Conservation (phyloP, 1,140 invertebrate genomes). For the Leptoteleia sp. region DNA sequence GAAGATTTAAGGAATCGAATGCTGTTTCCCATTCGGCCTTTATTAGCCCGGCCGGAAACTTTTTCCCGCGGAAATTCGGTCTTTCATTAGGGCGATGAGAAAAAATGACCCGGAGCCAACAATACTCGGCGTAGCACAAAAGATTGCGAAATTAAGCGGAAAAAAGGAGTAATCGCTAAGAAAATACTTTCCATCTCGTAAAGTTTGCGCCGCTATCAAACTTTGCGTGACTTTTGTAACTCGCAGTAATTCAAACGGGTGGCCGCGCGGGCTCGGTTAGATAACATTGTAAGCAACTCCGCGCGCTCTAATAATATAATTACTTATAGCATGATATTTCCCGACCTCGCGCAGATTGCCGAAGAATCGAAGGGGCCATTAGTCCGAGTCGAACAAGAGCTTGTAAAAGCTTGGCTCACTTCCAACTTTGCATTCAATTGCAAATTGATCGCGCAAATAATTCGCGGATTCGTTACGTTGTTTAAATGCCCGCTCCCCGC, state of each 20-base stretch:
- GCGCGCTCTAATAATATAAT: constrained; percentile 57
- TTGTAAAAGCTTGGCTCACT: constrained; percentile 6
- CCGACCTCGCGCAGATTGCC: constrained; percentile 14
- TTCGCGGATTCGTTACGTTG: constrained; percentile 21
- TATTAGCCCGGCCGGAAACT: constrained; percentile 32
- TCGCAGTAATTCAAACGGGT: constrained; percentile 57
- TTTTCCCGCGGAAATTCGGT: constrained; percentile 39
- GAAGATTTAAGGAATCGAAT: constrained; percentile 41
- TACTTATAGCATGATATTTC: constrained; percentile 46
- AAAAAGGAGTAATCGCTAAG: constrained; percentile 62
- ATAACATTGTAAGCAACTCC: constrained; percentile 57
- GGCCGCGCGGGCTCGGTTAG: constrained; percentile 28
- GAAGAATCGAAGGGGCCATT: constrained; percentile 35
- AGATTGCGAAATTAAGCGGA: constrained; percentile 64
- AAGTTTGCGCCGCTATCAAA: constrained; percentile 60
- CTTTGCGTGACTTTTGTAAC: constrained; percentile 64
- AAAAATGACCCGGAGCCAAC: constrained; percentile 38
- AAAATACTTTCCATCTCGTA: constrained; percentile 66
- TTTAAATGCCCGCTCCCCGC: constrained; percentile 1
- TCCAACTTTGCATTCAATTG: constrained; percentile 40
- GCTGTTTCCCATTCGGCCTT: constrained; percentile 33
- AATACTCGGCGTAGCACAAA: constrained; percentile 54
- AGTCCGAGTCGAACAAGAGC: constrained; percentile 16
- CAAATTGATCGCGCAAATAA: constrained; percentile 46
- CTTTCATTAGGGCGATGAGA: constrained; percentile 47